Evolutionary conservation across 2,888 invertebrate species (phyloP).

Genomic region (Heliconius hortense): DNA sequence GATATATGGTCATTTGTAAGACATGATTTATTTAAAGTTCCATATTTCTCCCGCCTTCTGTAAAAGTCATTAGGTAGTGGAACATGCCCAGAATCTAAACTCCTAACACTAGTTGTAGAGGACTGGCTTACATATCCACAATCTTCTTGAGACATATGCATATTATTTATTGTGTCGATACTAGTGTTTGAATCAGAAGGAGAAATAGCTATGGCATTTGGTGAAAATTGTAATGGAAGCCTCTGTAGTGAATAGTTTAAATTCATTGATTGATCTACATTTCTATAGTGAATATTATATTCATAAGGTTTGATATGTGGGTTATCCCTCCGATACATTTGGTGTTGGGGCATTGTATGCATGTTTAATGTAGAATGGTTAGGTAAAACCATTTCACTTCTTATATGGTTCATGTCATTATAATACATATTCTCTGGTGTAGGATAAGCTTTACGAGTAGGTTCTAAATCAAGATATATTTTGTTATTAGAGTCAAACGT

Average conservation of each 20-base stretch:
- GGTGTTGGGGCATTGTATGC: slow-evolving; percentile 59
- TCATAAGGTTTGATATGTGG: slow-evolving; percentile 62
- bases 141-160: slow-evolving; percentile 68
- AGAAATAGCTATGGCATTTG: slow-evolving; percentile 70
- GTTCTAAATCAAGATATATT: slow-evolving; percentile 67
- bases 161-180: slow-evolving; percentile 65
- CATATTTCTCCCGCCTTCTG: slow-evolving; percentile 62
- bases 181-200: slow-evolving; percentile 74
- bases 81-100: slow-evolving; percentile 63
- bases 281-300: slow-evolving; percentile 61
- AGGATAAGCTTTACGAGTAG: slow-evolving; percentile 60
- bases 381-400: slow-evolving; percentile 61
- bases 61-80: slow-evolving; percentile 62
- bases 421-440: slow-evolving; percentile 62
- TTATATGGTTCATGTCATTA: slow-evolving; percentile 64
- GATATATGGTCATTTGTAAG: slow-evolving; percentile 45
- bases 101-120: slow-evolving; percentile 70
- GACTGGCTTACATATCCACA: slow-evolving; percentile 78
- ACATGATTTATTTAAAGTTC: slow-evolving; percentile 49
- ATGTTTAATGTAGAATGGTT: slow-evolving; percentile 62
- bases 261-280: slow-evolving; percentile 60
- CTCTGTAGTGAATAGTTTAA: slow-evolving; percentile 59
- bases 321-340: slow-evolving; percentile 68
- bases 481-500: slow-evolving; percentile 64
- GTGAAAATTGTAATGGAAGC: slow-evolving; percentile 70